A percentile compares a stretch with the other conserved stretches of the same genome.
These are phyloP conservation scores for Chloromyia formosa DNA, from an alignment of 2,888 invertebrate species.

Conservation along the genomic window DNA sequence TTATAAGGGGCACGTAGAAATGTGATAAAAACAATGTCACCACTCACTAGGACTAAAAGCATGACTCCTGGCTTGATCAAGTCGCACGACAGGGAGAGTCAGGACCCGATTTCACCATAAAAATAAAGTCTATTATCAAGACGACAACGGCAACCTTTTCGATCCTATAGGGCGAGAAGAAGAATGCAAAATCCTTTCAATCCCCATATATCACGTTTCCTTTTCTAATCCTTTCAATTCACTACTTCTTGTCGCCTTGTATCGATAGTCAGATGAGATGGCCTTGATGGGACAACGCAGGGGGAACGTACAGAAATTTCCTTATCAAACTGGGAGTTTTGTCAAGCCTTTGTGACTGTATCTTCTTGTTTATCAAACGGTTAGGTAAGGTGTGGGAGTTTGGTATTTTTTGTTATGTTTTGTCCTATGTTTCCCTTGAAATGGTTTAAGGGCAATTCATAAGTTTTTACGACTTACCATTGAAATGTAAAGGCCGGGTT, in stretches of 20 bases:
- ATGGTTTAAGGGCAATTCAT: not conserved
- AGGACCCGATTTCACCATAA: conserved; percentile 34
- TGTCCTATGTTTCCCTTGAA: not conserved
- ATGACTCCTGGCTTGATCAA: not conserved
- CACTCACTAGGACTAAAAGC: conserved; percentile 13
- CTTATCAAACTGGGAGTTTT: conserved; percentile 7
- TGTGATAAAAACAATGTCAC: conserved; percentile 49
- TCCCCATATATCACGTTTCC: conserved; percentile 49
- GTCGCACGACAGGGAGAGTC: not conserved
- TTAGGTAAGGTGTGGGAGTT: not conserved
- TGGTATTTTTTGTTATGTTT: not conserved
- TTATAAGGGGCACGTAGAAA: conserved; percentile 47
- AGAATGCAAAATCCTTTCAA: conserved; percentile 47
- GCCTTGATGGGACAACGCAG: not conserved
- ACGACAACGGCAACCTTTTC: conserved; percentile 39
- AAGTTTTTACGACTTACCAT: not conserved
- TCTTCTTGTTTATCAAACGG: not conserved
- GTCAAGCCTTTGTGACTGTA: not conserved
- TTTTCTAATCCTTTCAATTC: conserved; percentile 49
- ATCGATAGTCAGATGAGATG: not conserved
- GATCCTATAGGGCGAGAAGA: conserved; percentile 5
- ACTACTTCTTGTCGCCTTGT: conserved; percentile 19
- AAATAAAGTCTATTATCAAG: conserved; percentile 48
- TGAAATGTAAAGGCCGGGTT: too few relatives aligned
- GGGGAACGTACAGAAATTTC: not conserved